Base-by-base conservation (phyloP, 1,140 invertebrate species). In the Drosophila seguyi region DNA sequence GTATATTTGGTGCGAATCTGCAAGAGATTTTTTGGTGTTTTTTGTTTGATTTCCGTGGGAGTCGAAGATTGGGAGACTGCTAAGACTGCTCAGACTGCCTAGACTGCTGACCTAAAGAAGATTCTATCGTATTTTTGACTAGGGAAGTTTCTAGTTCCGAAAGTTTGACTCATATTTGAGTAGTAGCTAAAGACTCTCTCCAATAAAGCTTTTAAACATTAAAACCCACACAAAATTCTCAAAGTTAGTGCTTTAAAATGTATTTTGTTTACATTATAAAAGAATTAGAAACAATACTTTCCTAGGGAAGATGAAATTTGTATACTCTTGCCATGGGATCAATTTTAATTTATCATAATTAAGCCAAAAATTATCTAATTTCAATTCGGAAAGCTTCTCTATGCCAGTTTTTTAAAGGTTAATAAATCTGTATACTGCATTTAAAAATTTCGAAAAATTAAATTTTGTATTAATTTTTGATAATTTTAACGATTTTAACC, bases 71-170 rank as follows among this genome's bases (percentile, higher is more conserved):
- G 53, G 45, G 65, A 83, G 59, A 50, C 31, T 14, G 29, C 0
- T 34, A 47, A 56, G 50, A 62, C 52, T 10, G 16, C 16, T 48
- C 25, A 29, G 65, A 44, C 39, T 25, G 41, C 31, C 27, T 25
- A 42, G 65, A 47, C 68, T 73, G 75, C 18, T 62, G 59, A 63
- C 73, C 66, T 52, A 68, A 83, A 62, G 84, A 87, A 84, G 44
- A 63, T 68, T 87, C 57, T 67, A 47, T 47, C 1, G 41, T 44
- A 20, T 44, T 44, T 44, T 6, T 6, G 1, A 20, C 2, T 11
- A 3, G 1, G 6, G 11, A 48, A 53, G 41, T 18, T 48, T 65
- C 36, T 53, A 39, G 56, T 59, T 1, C 4, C 18, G 5, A 18
- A 16, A 8, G 5, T 0, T 50, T 60, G 16, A 60, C n/a, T 50